Conservation (phyloP, 2,888 invertebrate species). For the Panzeria rudis region DNA sequence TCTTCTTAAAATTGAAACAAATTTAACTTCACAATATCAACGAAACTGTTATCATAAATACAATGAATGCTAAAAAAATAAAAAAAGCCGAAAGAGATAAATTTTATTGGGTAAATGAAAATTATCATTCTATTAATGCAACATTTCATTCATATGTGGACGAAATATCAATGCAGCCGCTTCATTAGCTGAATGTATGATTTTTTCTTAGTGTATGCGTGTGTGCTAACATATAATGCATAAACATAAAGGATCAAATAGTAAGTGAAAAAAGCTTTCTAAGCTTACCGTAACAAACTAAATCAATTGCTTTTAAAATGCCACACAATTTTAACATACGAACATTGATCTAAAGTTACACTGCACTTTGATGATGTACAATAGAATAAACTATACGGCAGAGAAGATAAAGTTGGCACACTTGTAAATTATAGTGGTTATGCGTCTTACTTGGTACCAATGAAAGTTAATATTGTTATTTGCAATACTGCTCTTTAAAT, state of each 20-base stretch:
- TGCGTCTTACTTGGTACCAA: background rate
- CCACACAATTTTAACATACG: constrained; percentile 47
- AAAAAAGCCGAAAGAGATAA: no score
- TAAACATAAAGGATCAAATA: constrained; percentile 27
- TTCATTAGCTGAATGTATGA: no score
- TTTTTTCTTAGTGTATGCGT: background rate
- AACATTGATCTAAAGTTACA: constrained; percentile 12
- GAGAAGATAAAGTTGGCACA: background rate
- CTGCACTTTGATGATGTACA: background rate
- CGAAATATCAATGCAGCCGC: no score
- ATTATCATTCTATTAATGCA: no score
- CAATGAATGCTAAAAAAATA: no score
- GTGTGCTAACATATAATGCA: background rate
- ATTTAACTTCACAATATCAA: no score
- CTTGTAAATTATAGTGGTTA: background rate
- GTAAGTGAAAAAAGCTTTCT: constrained; percentile 41
- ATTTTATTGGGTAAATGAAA: no score
- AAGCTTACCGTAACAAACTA: constrained; percentile 65
- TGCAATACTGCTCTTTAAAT: no score
- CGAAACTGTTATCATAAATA: no score
- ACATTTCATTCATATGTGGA: no score
- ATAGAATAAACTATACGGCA: background rate
- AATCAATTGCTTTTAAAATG: constrained; percentile 69
- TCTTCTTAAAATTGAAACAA: no score
- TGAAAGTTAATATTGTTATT: no score